phyloP scores from a whole-genome alignment of 2,113 vertebrate genomes.

The Acanthisitta chloris region DNA sequence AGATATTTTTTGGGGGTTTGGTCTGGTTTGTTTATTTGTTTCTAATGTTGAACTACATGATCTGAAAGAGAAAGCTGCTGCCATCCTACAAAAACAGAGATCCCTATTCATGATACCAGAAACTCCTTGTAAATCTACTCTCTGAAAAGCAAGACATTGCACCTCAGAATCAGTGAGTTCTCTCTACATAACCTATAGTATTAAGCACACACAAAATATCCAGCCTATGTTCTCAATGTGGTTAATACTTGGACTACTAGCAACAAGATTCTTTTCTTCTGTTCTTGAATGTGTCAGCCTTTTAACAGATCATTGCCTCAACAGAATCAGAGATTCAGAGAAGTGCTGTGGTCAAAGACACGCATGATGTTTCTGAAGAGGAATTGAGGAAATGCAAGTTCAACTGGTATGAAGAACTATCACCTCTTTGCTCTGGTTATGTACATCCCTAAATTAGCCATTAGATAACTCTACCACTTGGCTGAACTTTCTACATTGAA shows the following conservation, averaged over 20 bases:
- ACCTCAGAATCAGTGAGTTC: not conserved
- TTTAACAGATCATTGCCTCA: not conserved
- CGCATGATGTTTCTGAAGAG: not conserved
- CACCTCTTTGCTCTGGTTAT: slow-evolving; percentile 15
- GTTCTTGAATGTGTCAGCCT: not conserved
- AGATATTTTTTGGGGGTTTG: not conserved
- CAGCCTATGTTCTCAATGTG: not conserved
- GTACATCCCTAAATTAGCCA: slow-evolving; percentile 21
- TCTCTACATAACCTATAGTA: not conserved
- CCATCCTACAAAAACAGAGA: not conserved
- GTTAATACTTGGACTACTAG: not conserved
- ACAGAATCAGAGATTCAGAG: not conserved
- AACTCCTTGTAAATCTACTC: not conserved
- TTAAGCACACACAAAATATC: not conserved
- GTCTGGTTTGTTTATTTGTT: not conserved
- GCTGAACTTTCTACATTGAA: not conserved
- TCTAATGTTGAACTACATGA: not conserved
- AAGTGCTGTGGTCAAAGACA: not conserved
- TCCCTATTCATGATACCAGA: not conserved
- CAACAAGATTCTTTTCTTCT: not conserved
- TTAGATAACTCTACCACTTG: slow-evolving; percentile 47
- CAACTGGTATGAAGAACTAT: not conserved
- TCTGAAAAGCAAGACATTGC: not conserved
- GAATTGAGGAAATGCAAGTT: slow-evolving; percentile 3
- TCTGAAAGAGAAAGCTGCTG: slow-evolving; percentile 10